Conservation (phyloP, 2,888 invertebrate species). For the Pristionchus maxplancki region DNA sequence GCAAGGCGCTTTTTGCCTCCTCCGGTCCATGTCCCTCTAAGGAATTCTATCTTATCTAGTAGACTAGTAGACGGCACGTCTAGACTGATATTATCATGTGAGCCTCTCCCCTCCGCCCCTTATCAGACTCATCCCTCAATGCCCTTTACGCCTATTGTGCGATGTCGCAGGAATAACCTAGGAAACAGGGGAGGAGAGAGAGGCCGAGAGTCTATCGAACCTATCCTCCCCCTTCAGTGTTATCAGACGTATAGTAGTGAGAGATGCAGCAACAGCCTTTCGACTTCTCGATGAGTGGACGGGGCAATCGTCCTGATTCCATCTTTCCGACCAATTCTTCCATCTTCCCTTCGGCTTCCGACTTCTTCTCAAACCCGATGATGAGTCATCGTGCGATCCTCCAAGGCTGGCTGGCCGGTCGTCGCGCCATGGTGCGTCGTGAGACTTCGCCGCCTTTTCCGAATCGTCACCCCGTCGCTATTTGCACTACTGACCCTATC, state of each 20-base stretch:
- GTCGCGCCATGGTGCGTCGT: neutral
- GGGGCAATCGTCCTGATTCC: neutral
- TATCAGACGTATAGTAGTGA: neutral
- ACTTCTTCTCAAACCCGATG: neutral
- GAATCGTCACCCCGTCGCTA: conserved; percentile 22
- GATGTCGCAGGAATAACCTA: conserved; percentile 14
- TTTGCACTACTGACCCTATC: conserved; percentile 31
- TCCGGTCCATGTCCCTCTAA: neutral
- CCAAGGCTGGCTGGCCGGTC: neutral
- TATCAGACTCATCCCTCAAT: conserved; percentile 9
- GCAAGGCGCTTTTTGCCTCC: neutral
- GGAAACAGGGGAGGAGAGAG: neutral
- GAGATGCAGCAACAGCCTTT: neutral
- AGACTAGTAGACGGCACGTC: conserved; percentile 9
- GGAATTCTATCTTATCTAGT: neutral
- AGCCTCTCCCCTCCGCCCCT: neutral
- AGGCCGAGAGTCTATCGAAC: neutral
- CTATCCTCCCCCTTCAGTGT: neutral
- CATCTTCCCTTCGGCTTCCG: neutral
- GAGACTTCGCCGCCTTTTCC: neutral
- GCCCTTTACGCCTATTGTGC: conserved; percentile 23
- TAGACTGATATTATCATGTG: neutral
- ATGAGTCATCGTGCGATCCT: neutral
- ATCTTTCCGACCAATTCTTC: neutral
- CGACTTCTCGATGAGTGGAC: neutral